Conservation (phyloP, 1,140 invertebrate genomes). For the Papilio aristodemus region DNA sequence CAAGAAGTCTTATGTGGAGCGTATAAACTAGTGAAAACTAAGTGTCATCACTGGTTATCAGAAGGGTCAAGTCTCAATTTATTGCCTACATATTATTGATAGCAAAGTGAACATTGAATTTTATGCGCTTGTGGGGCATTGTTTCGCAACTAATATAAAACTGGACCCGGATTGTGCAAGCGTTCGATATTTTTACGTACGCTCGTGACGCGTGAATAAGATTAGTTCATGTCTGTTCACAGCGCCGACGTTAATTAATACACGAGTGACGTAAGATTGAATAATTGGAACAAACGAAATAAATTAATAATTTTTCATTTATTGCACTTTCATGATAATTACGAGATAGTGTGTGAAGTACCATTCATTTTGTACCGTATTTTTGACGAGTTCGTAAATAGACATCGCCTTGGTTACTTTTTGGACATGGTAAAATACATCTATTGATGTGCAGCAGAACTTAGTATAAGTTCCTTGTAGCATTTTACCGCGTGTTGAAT, state of each 20-base stretch:
- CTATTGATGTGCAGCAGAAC: too few relatives aligned
- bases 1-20: slow-evolving; percentile 69
- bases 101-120: slow-evolving; percentile 72
- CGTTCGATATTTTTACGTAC: slow-evolving; percentile 28
- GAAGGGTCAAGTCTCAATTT: slow-evolving; percentile 69
- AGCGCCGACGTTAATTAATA: slow-evolving; percentile 17
- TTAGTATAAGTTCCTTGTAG: too few relatives aligned
- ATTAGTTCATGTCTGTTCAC: slow-evolving; percentile 19
- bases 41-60: slow-evolving; percentile 68
- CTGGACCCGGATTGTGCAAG: slow-evolving; percentile 40
- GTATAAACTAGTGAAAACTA: slow-evolving; percentile 76
- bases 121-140: slow-evolving; percentile 59
- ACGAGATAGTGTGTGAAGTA: neutral
- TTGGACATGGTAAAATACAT: too few relatives aligned
- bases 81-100: slow-evolving; percentile 76
- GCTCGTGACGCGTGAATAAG: slow-evolving; percentile 2
- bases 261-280: neutral
- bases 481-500: too few relatives aligned
- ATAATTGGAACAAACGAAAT: slow-evolving; percentile 4
- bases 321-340: slow-evolving; percentile 15
- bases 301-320: slow-evolving; percentile 13
- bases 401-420: too few relatives aligned
- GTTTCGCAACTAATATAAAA: slow-evolving; percentile 53
- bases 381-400: too few relatives aligned
- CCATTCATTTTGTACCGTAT: neutral